Evolutionary conservation across 2,797 vertebrate genomes (phyloP), one percentile per base, ranked within the genome.

Genomic region (Cynopterus sphinx): DNA sequence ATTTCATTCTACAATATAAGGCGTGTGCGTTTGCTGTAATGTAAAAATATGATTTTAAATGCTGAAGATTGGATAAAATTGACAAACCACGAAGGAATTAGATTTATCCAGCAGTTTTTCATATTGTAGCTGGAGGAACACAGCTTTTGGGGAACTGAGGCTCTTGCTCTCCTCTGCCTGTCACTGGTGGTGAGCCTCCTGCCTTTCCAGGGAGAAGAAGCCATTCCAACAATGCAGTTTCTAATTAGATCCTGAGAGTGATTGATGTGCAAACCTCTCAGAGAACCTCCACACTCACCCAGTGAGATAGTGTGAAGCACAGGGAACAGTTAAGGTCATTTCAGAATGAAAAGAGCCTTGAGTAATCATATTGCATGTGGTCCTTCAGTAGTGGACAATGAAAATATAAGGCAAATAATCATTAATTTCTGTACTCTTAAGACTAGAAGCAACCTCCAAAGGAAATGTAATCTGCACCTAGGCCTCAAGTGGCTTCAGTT

Each of bases 1-100:
- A 79, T 93, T 89, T 94, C 24, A 90, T 91, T 79, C 41, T 84
- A 28, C 68, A 46, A 59, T 53, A 73, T n/a, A 86, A 78, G 68
- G 36, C 21, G 77, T 11, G 24, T 4, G 16, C 0, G 0, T 94
- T 92, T 57, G 11, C 46, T 93, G 51, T 68, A 39, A 91, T 89
- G 13, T 70, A 26, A 57, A 73, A 90, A 87, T 41, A 39, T 31
- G 4, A 67, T 84, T 85, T 77, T 36, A 87, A 65, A 55, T 65
- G 46, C 41, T 5, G 8, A 93, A 84, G 26, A 65, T 2, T 46
- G 61, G 57, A 59, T 70, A 57, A 31, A 81, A 87, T 33, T 28
- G 46, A 73, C 55, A 77, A 65, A 16, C 22, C 7, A 15, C 24
- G 49, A 73, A 36, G n/a, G 15, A 10, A 0, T 46, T 46, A 2